Evolutionary conservation across 2,113 vertebrate species (phyloP), one percentile per base, ranked within the genome.

Genomic region (Salminus brasiliensis): DNA sequence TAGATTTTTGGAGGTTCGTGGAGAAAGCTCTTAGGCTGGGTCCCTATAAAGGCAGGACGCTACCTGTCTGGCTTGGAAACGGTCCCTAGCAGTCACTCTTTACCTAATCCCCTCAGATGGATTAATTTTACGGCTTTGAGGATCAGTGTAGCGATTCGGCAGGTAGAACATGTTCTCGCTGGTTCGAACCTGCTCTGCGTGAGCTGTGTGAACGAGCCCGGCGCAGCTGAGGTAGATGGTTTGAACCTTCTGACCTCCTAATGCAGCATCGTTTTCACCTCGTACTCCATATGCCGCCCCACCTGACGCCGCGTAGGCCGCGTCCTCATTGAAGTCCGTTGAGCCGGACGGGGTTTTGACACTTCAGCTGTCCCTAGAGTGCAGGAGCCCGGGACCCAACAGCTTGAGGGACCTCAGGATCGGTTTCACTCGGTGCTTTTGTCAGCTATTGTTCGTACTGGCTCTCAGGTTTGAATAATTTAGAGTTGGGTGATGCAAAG

Each of bases 381-480:
- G 60, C 30, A 21, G 47, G 47, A 49, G 47, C 47, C 4, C 0
- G 60, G 7, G 15, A 11, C 60, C 62, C 62, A 66, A 9, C 34
- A 39, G 62, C 30, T 32, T 10, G 60, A 3, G 23, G 60, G 21
- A 21, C 7, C 75, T 25, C 49, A 1, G 47, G 67, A 43, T 77
- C 75, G 1, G 49, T 67, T 77, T 53, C 65, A 41, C 15, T 34
- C 6, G 45, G 36, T 65, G 73, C 25, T 34, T 75, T 65, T 34
- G 73, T n/a, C 36, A 55, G 65, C 75, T 77, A 55, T 68, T 68
- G 57, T 69, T 77, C 57, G 75, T 68, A 18, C 36, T 30, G 49
- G 16, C 75, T 68, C 49, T 10, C 52, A 77, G 49, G 34, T 68
- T 45, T 77, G 75, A 77, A 77, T 77, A 69, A 45, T 76, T 77